Evolutionary conservation across 2,888 invertebrate species (phyloP).

Genomic region (Papilio demoleus): DNA sequence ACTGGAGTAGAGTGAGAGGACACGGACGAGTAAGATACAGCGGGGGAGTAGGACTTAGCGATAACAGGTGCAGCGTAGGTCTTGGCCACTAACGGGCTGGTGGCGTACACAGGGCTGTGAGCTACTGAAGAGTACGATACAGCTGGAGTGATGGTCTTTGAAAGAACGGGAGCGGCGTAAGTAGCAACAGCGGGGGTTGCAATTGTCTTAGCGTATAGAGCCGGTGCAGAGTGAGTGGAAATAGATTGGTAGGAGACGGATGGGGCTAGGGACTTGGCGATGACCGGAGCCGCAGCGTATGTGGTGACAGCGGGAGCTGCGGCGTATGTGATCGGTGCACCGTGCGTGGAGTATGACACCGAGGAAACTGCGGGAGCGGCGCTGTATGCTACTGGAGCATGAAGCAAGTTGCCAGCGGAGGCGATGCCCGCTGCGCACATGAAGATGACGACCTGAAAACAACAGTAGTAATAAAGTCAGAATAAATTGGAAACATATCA

Average conservation of each 20-base stretch:
- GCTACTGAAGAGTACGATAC: slow-evolving; percentile 43
- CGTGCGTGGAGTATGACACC: slow-evolving; percentile 52
- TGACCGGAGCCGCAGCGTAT: slow-evolving; percentile 54
- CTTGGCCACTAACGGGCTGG: slow-evolving; percentile 50
- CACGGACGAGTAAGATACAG: slow-evolving; percentile 45
- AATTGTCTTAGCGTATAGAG: slow-evolving; percentile 50
- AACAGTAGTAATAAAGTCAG: slow-evolving; percentile 21
- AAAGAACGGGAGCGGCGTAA: slow-evolving; percentile 41
- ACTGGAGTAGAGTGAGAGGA: slow-evolving; percentile 42
- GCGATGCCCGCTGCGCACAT: slow-evolving; percentile 84
- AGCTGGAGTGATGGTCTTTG: slow-evolving; percentile 41
- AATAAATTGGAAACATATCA: not conserved
- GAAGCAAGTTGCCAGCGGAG: slow-evolving; percentile 83
- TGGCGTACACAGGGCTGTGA: slow-evolving; percentile 52
- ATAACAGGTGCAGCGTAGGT: slow-evolving; percentile 50
- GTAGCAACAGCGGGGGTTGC: slow-evolving; percentile 47
- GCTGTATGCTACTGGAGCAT: slow-evolving; percentile 75
- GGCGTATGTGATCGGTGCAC: slow-evolving; percentile 51
- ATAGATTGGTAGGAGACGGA: slow-evolving; percentile 57
- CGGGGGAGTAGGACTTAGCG: slow-evolving; percentile 45
- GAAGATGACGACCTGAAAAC: slow-evolving; percentile 78
- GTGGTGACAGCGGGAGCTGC: slow-evolving; percentile 57
- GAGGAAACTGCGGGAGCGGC: slow-evolving; percentile 79
- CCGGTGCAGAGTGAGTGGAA: slow-evolving; percentile 66
- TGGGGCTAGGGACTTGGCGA: slow-evolving; percentile 61